A percentile compares a stretch with the other conserved stretches of the same genome.
Conservation (phyloP, 2,113 vertebrate species). For the Pangasianodon hypophthalmus region DNA sequence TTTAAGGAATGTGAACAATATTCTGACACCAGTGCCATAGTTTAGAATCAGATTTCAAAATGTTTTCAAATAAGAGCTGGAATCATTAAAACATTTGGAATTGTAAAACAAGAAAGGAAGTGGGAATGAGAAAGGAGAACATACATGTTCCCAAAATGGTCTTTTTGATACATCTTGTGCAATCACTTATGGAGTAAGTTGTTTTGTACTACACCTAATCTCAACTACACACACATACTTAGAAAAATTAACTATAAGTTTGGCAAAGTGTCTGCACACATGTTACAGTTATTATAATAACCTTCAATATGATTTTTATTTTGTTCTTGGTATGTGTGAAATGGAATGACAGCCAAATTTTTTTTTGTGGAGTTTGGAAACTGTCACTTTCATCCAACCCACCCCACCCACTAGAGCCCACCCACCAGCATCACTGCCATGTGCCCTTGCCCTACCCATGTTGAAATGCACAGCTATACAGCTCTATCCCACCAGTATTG, state of each 20-base stretch:
- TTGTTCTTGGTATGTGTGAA: slow-evolving; percentile 68
- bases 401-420: slow-evolving; percentile 66
- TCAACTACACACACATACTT: slow-evolving; percentile 69
- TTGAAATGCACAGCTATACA: slow-evolving; percentile 77
- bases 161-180: slow-evolving; percentile 63
- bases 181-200: slow-evolving; percentile 64
- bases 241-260: slow-evolving; percentile 71
- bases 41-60: slow-evolving; percentile 65
- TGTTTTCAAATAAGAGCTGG: slow-evolving; percentile 53
- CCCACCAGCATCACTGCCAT: slow-evolving; percentile 56
- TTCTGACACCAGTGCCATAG: slow-evolving; percentile 66
- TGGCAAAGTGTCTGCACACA: slow-evolving; percentile 68
- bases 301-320: slow-evolving; percentile 48
- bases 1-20: slow-evolving; percentile 73
- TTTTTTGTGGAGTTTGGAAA: slow-evolving; percentile 58
- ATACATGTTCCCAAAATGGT: slow-evolving; percentile 62
- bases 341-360: slow-evolving; percentile 69
- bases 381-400: slow-evolving; percentile 59
- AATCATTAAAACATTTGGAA: slow-evolving; percentile 66
- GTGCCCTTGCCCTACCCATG: slow-evolving; percentile 60
- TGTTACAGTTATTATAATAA: slow-evolving; percentile 61
- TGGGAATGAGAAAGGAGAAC: slow-evolving; percentile 22
- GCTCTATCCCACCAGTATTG: slow-evolving; percentile 71
- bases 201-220: slow-evolving; percentile 67
- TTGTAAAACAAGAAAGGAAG: slow-evolving; percentile 57